These are phyloP conservation scores for Euwallacea similis DNA, from an alignment of 1,140 invertebrate genomes.

Conservation along the genomic window DNA sequence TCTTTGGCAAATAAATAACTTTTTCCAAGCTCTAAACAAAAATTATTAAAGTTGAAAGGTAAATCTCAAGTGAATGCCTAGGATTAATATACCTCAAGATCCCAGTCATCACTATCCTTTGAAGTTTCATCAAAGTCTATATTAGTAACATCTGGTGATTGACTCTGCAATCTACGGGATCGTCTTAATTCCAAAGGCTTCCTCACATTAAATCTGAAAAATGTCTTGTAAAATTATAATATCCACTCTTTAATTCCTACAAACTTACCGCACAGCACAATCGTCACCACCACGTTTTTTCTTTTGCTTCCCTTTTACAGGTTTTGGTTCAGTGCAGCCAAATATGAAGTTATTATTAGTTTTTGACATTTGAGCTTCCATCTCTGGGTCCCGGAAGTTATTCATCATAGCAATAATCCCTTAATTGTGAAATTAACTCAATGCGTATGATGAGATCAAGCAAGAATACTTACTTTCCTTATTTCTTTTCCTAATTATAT, in stretches of 20 bases:
- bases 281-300: not conserved
- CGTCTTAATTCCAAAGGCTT: not conserved
- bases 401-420: not conserved
- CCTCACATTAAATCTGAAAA: not conserved
- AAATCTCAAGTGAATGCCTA: too few species aligned
- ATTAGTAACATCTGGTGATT: not conserved
- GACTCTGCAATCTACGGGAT: not conserved
- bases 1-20: not conserved
- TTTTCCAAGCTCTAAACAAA: not conserved
- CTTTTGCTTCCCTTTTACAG: not conserved
- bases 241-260: not conserved
- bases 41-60: too few species aligned
- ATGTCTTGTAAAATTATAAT: not conserved
- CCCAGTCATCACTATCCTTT: not conserved
- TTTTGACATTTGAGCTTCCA: not conserved
- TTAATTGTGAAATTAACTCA: not conserved
- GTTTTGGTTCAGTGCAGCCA: not conserved
- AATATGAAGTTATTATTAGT: not conserved
- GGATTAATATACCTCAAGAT: too few species aligned
- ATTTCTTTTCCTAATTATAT: not conserved
- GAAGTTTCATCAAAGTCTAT: not conserved
- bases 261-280: not conserved
- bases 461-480: not conserved
- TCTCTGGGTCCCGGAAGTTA: not conserved
- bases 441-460: not conserved